Conservation (phyloP, 2,797 vertebrate species). For the Falco peregrinus region DNA sequence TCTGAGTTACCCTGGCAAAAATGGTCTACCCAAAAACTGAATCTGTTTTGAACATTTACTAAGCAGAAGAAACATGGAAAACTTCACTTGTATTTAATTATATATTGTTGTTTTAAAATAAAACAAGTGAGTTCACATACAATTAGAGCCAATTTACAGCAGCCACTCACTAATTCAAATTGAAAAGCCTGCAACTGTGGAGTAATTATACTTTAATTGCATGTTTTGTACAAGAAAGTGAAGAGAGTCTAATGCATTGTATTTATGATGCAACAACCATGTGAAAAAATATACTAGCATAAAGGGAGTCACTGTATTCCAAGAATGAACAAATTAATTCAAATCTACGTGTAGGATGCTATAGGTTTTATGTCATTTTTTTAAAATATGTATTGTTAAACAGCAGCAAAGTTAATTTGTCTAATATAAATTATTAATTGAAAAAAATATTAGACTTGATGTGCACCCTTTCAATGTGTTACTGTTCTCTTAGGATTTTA, state of each 20-base stretch:
- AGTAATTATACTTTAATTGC: slow-evolving; percentile 68
- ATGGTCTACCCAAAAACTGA: neutral
- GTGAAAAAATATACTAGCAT: slow-evolving; percentile 58
- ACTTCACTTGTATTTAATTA: slow-evolving; percentile 33
- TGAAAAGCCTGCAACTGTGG: slow-evolving; percentile 52
- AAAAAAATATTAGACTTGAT: slow-evolving; percentile 46
- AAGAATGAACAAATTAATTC: slow-evolving; percentile 57
- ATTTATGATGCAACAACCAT: slow-evolving; percentile 59
- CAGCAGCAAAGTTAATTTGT: slow-evolving; percentile 41
- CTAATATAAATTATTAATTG: slow-evolving; percentile 43
- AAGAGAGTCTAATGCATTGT: slow-evolving; percentile 52
- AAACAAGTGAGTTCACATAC: slow-evolving; percentile 9
- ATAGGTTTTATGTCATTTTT: neutral
- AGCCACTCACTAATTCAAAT: slow-evolving; percentile 66
- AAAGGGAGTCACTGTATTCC: slow-evolving; percentile 37
- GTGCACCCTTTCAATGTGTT: neutral
- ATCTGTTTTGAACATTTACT: neutral
- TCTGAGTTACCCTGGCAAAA: neutral
- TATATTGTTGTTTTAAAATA: slow-evolving; percentile 38
- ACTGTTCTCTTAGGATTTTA: slow-evolving; percentile 13
- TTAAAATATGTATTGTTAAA: slow-evolving; percentile 15
- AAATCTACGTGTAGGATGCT: slow-evolving; percentile 41
- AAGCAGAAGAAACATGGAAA: neutral
- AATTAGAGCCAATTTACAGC: slow-evolving; percentile 50
- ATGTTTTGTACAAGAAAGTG: slow-evolving; percentile 55